Base-by-base conservation (phyloP, 2,888 invertebrate genomes). In the Dexiosoma caninum region DNA sequence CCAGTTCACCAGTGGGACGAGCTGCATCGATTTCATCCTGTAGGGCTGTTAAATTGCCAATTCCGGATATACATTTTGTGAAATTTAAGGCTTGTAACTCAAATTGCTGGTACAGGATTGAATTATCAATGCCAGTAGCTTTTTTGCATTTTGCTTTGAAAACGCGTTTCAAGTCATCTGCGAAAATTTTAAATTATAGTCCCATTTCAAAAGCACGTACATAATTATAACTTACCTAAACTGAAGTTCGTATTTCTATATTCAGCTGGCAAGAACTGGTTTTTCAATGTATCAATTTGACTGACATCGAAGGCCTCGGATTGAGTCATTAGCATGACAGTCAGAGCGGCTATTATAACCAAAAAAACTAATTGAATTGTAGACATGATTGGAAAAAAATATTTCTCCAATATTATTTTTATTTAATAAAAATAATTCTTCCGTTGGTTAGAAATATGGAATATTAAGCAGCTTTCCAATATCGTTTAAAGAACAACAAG, bases 81-180 rank as follows among this genome's bases (percentile, higher is more conserved):
- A 94, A 87, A 0, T 86, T 87, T 0, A 87, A 16, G 1, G 84
- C 84, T 7, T 86, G 85, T 5, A 86, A 92, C 86, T 92, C 91
- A 1, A 93, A 92, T 30, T 91, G 91, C 0, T 91, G 90, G 83
- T 90, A 94, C 0, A 88, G 76, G 7, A 89, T 88, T 0, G 93
- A 92, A 21, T 93, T 92, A 1, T 91, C 91, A 2, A 44, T 14
- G 0, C 93, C 93, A 0, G 92, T 92, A 84, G 93, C 93, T 82
- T 93, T 92, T 27, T 92, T 91, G 85, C 95, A 95, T 88, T 94
- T 95, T 59, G 93, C 92, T 84, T 91, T 92, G n/a, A 95, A 90
- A 1, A 91, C 86, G 27, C 92, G 91, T 74, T 92, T 90, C 0
- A 92, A 90, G 66, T 94, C 91, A 23, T 92, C 92, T 88, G 55